A percentile compares a stretch with the other conserved stretches of the same genome.
Evolutionary conservation across 1,140 invertebrate species (phyloP).

Genomic region (Brachionus calyciflorus): DNA sequence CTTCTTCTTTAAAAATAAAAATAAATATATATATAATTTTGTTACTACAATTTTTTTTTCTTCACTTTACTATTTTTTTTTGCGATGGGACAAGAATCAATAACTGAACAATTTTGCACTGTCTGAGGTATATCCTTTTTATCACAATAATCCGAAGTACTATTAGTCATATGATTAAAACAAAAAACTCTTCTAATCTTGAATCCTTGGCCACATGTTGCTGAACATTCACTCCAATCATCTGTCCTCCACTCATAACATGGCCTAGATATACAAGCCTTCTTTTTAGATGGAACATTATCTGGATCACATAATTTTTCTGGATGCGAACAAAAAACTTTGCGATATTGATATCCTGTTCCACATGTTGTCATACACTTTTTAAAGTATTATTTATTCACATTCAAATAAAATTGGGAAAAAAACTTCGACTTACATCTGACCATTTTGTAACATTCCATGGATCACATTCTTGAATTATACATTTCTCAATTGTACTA

Average conservation of each 20-base stretch:
- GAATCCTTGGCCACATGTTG: conserved; percentile 36
- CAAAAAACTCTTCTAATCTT: conserved; percentile 1
- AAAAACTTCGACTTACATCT: not conserved
- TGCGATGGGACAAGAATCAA: not conserved
- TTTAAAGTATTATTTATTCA: not conserved
- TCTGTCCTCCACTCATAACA: not conserved
- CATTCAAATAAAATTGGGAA: not conserved
- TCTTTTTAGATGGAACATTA: not conserved
- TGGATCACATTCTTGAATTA: not conserved
- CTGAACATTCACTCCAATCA: conserved; percentile 17
- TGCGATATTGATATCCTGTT: not conserved
- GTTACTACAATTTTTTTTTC: not conserved
- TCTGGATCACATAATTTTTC: not conserved
- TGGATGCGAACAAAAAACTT: conserved; percentile 28
- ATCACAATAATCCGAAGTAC: conserved; percentile 14
- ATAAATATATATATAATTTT: too few relatives aligned
- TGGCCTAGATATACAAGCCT: not conserved
- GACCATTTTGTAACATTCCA: conserved; percentile 19
- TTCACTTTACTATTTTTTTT: not conserved
- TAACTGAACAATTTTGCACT: not conserved
- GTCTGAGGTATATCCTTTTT: not conserved
- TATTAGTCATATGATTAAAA: not conserved
- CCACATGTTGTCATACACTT: conserved; percentile 16
- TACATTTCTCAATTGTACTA: not conserved
- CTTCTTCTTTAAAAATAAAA: not conserved